Percentiles rank a stretch among this genome's conserved stretches.
phyloP scores from a whole-genome alignment of 2,888 invertebrate species.

The Clistopyga incitator region DNA sequence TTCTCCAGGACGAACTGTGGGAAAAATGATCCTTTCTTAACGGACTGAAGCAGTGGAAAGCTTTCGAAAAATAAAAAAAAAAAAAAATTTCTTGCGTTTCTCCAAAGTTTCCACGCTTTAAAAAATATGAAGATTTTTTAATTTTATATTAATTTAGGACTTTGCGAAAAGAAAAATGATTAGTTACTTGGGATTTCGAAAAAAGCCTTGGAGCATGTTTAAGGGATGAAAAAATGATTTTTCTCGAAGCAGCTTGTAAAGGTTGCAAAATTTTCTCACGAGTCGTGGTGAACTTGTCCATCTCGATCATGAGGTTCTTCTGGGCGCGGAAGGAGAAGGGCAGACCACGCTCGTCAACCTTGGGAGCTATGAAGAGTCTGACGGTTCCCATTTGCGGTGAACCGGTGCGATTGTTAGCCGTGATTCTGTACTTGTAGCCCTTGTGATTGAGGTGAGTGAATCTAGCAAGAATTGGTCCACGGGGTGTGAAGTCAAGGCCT shows the following conservation, averaged over 20 bases:
- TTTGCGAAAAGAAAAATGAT: no score
- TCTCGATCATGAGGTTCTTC: conserved; percentile 88
- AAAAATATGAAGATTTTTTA: no score
- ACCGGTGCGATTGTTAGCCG: conserved; percentile 86
- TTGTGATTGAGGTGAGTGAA: conserved; percentile 92
- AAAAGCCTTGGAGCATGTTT: no score
- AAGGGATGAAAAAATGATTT: no score
- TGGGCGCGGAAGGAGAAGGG: conserved; percentile 88
- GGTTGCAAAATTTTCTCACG: conserved; percentile 86
- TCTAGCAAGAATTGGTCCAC: conserved; percentile 90
- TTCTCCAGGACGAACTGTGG: conserved; percentile 88
- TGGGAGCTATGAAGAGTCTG: conserved; percentile 90
- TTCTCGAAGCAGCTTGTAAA: background rate
- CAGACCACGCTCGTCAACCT: conserved; percentile 88
- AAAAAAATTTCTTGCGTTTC: no score
- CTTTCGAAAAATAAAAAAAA: background rate
- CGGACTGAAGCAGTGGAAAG: no score
- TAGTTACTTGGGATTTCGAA: no score
- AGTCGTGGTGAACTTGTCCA: conserved; percentile 89
- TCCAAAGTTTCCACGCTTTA: no score
- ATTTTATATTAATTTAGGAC: no score
- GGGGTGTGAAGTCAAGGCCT: conserved; percentile 93
- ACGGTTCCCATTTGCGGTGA: conserved; percentile 86
- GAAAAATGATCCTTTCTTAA: background rate
- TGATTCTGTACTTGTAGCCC: conserved; percentile 88